Conservation (phyloP, 2,888 invertebrate genomes). For the Ophonus ardosiacus region DNA sequence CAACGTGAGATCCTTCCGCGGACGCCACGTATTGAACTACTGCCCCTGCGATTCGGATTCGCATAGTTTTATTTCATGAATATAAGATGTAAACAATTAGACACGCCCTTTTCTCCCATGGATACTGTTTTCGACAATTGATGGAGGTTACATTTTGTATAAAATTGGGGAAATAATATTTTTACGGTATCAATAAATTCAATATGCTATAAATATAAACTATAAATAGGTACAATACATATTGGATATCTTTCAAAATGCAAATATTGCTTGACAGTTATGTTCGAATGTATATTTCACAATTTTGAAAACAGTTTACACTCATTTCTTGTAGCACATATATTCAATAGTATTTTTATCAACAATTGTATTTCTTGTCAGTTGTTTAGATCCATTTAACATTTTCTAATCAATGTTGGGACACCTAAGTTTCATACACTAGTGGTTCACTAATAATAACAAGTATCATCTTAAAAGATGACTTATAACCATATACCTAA, state of each 20-base stretch:
- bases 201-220: background rate
- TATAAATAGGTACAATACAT: background rate
- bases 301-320: no score
- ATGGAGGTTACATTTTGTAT: background rate
- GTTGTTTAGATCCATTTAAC: no score
- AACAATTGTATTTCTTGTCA: no score
- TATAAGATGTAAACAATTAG: background rate
- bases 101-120: background rate
- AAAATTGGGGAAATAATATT: background rate
- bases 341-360: no score
- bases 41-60: background rate
- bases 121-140: background rate
- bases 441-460: no score
- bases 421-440: no score
- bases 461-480: no score
- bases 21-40: slow-evolving; percentile 53
- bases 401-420: no score
- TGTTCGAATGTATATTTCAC: background rate
- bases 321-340: no score
- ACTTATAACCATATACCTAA: no score
- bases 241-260: background rate
- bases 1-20: slow-evolving; percentile 48
- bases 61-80: background rate
- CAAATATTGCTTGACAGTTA: background rate
- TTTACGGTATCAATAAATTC: background rate